Conservation (phyloP, 2,797 vertebrate species). For the Sparus aurata region DNA sequence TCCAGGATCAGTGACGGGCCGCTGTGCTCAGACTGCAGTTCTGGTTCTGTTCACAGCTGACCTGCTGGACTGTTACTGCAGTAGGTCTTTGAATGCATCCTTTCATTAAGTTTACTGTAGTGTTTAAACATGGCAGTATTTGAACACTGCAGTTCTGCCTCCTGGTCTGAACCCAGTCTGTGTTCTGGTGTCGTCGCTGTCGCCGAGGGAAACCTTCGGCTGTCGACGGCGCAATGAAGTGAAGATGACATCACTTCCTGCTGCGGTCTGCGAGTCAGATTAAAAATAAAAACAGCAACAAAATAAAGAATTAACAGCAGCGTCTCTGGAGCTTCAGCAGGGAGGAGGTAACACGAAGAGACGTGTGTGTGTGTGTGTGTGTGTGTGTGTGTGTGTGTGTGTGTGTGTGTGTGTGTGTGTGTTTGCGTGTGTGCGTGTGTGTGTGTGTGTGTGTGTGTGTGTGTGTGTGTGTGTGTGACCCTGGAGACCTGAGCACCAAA, state of each 20-base stretch:
- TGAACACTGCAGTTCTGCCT: too few species aligned
- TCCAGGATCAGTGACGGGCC: too few species aligned
- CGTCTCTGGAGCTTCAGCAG: background rate
- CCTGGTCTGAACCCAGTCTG: too few species aligned
- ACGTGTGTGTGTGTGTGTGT: background rate
- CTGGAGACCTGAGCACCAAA: background rate
- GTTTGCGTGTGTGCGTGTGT: background rate
- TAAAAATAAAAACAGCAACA: constrained; percentile 28
- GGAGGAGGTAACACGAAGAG: constrained; percentile 31
- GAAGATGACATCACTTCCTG: constrained; percentile 39
- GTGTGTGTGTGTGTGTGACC: too few species aligned
- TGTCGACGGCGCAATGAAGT: background rate
- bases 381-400: background rate
- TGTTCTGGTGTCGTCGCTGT: too few species aligned
- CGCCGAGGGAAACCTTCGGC: constrained; percentile 1
- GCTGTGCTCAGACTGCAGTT: too few species aligned
- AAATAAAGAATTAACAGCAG: constrained; percentile 42
- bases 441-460: background rate
- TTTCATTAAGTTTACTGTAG: too few species aligned
- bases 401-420: background rate
- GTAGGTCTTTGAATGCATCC: too few species aligned
- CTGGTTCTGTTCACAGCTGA: too few species aligned
- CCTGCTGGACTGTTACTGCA: too few species aligned
- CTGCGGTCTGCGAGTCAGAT: constrained; percentile 6
- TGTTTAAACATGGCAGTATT: too few species aligned